These are phyloP conservation scores for Microcebus lehilahytsara DNA, from an alignment of 2,113 vertebrate species.

Conservation along the genomic window DNA sequence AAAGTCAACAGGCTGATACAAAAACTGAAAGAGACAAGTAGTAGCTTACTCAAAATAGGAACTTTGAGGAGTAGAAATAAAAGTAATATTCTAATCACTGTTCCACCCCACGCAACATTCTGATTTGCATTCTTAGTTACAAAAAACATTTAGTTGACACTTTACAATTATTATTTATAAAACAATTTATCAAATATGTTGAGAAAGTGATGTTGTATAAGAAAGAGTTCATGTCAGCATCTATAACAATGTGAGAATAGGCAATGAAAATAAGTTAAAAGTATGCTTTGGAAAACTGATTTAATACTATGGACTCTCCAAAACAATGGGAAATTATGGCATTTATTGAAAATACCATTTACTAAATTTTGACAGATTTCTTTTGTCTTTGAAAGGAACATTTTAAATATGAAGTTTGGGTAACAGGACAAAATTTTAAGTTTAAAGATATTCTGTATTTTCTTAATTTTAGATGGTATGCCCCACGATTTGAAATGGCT, in stretches of 20 bases:
- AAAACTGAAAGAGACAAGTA: constrained; percentile 32
- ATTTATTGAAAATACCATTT: background rate
- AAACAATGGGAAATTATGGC: background rate
- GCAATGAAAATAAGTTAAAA: background rate
- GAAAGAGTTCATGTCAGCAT: background rate
- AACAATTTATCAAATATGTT: constrained; percentile 14
- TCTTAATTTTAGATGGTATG: background rate
- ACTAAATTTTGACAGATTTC: background rate
- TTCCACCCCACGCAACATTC: background rate
- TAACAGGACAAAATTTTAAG: background rate
- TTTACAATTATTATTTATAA: constrained; percentile 2
- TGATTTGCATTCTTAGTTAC: background rate
- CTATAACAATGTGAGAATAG: background rate
- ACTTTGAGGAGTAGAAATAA: background rate
- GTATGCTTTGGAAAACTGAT: background rate
- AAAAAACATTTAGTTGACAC: background rate
- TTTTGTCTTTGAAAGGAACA: background rate
- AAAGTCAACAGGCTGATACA: constrained; percentile 32
- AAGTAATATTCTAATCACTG: background rate
- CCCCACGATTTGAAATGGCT: background rate
- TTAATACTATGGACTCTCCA: background rate
- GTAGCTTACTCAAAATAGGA: constrained; percentile 52
- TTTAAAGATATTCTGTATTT: background rate
- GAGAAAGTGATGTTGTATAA: background rate
- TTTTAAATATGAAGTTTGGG: background rate